phyloP scores from a whole-genome alignment of 2,888 invertebrate genomes.

The Geotrupes spiniger region DNA sequence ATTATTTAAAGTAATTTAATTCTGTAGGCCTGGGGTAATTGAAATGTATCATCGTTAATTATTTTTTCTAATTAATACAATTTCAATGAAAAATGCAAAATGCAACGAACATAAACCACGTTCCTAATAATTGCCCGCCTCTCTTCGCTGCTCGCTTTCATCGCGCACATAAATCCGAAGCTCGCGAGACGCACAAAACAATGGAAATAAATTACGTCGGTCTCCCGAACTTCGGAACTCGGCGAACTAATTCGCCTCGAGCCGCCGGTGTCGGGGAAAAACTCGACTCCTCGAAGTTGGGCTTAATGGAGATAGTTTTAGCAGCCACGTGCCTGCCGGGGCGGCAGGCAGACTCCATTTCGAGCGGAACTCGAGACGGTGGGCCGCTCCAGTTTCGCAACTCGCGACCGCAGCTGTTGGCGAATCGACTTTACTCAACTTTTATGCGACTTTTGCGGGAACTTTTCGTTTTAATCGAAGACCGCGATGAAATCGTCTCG shows the following conservation, averaged over 20 bases:
- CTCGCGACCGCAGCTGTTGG: conserved; percentile 19
- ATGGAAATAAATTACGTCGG: conserved; percentile 25
- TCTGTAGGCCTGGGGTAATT: too few relatives aligned
- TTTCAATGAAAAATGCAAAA: too few relatives aligned
- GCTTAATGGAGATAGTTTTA: conserved; percentile 35
- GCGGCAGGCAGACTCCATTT: conserved; percentile 13
- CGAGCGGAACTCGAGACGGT: conserved; percentile 9
- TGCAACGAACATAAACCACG: too few relatives aligned
- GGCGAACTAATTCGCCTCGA: conserved; percentile 32
- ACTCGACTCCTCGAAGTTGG: conserved; percentile 24
- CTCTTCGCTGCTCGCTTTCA: conserved; percentile 21
- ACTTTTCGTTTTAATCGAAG: conserved; percentile 5
- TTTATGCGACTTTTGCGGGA: conserved; percentile 1
- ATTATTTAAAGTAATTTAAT: too few relatives aligned
- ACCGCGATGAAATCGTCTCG: not conserved
- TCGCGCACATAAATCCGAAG: conserved; percentile 13
- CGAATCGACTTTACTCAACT: conserved; percentile 17
- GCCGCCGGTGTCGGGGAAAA: conserved; percentile 20
- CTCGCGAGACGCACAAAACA: conserved; percentile 17
- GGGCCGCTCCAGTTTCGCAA: conserved; percentile 13
- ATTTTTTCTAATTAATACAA: too few relatives aligned
- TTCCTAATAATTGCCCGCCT: not conserved
- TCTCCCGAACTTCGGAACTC: conserved; percentile 26
- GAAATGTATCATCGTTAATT: too few relatives aligned
- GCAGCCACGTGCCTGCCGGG: conserved; percentile 27